Base-by-base conservation (phyloP, 2,888 invertebrate species). In the Papilio elwesi region DNA sequence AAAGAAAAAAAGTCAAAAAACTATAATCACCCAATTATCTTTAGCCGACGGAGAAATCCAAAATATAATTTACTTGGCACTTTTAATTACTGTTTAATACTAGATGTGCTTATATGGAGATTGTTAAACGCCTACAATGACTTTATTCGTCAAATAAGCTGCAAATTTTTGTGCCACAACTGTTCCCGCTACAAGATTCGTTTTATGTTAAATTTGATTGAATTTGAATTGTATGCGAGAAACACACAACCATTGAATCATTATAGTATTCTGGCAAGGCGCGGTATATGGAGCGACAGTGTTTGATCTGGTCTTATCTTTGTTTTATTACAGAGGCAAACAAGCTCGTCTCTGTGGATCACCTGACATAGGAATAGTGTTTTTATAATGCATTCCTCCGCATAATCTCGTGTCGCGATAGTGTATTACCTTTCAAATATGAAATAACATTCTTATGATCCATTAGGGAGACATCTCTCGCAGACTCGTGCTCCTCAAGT, bases 341-440 rank as follows among this genome's bases (percentile, higher is more conserved):
- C 87, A 87, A 76, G 78, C 71, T 62, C 77, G 76, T 79, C 80
- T 82, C 86, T 85, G 85, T 89, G 87, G 88, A 89, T 89, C 87
- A 89, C 86, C 89, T 89, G 87, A 88, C 87, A 86, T 85, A 87
- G 87, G 88, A 91, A 90, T 90, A 88, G 84, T 90, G 88, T 92
- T 92, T 90, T 87, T 88, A 82, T 83, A 88, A 81, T 85, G 83
- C 89, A 91, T 92, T 90, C 91, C 86, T 86, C 80, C 74, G 81
- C 87, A 77, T 80, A 88, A 90, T 90, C 90, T 89, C 81, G 82
- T 84, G 85, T 82, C 83, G 83, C 80, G 88, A 90, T 88, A 88
- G 87, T 79, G 80, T 80, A 78, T 80, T 80, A 78, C 80, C 78
- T 80, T 80, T 81, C 79, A 80, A 80, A 82, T 79, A 80, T 78